Conservation (phyloP, 2,888 invertebrate species). For the Oxyteleia sp. region DNA sequence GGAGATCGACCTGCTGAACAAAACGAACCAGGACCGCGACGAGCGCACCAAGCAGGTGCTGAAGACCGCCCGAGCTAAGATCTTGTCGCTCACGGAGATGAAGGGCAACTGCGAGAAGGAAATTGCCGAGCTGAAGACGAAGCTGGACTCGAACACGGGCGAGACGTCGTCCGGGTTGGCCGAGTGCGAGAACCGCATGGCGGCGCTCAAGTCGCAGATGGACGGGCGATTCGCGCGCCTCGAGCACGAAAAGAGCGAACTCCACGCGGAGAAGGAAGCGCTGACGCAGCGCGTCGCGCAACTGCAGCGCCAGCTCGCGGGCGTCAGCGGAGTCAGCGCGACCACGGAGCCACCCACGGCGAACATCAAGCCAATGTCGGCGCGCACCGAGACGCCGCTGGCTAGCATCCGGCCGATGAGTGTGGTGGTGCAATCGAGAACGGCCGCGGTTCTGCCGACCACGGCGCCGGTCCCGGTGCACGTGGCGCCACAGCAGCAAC, state of each 20-base stretch:
- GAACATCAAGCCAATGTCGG: slow-evolving; percentile 98
- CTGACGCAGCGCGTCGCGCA: slow-evolving; percentile 91
- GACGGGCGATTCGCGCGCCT: slow-evolving; percentile 91
- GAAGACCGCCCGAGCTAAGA: slow-evolving; percentile 92
- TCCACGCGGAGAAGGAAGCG: slow-evolving; percentile 91
- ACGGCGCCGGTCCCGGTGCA: slow-evolving; percentile 89
- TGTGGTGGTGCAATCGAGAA: slow-evolving; percentile 90
- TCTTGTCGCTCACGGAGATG: slow-evolving; percentile 91
- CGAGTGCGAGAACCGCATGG: slow-evolving; percentile 88
- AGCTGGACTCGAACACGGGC: slow-evolving; percentile 80
- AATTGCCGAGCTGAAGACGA: slow-evolving; percentile 82
- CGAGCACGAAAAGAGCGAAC: slow-evolving; percentile 92
- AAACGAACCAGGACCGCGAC: slow-evolving; percentile 89
- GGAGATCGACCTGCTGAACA: slow-evolving; percentile 90
- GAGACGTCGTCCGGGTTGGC: slow-evolving; percentile 80
- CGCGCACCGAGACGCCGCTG: slow-evolving; percentile 94
- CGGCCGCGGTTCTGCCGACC: slow-evolving; percentile 94
- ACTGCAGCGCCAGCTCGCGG: slow-evolving; percentile 91
- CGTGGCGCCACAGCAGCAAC: slow-evolving; percentile 86
- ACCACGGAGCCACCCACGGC: slow-evolving; percentile 93
- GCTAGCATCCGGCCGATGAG: slow-evolving; percentile 98
- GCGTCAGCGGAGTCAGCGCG: slow-evolving; percentile 89
- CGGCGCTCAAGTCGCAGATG: slow-evolving; percentile 91
- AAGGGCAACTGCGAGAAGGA: slow-evolving; percentile 88
- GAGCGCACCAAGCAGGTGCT: slow-evolving; percentile 90